Base-by-base conservation (phyloP, 2,113 vertebrate species). In the Stegastes partitus region DNA sequence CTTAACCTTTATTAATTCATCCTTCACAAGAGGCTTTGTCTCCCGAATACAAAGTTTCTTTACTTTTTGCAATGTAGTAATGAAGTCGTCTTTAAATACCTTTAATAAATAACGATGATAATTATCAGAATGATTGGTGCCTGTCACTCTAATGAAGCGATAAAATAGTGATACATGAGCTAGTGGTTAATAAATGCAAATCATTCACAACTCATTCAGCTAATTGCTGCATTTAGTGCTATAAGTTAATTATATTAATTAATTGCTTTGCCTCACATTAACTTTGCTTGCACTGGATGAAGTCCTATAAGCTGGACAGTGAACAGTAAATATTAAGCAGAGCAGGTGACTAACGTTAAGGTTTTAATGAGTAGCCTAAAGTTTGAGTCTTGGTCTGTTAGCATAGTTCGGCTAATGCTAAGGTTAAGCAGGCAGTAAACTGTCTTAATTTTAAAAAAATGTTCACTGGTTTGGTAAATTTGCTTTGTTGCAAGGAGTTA, bases 171-270 rank as follows among this genome's bases (percentile, higher is more conserved):
- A n/a, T n/a, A 63, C 12, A 82, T 37, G 53, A 47, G 26, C 44
- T 49, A 23, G 19, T 49, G n/a, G 57, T 31, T 53, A 64, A 65
- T 81, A 50, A 42, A 64, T 58, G 19, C 22, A 44, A 70, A 64
- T 71, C 26, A 25, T 58, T 26, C 28, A 57, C 59, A 75, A 55
- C 49, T 62, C 47, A 56, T 50, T 66, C 18, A n/a, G 15, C 19
- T 49, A 58, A 63, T 75, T 47, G 31, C 68, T 64, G 37, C 44
- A 1, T 77, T 47, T 56, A 49, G 51, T 34, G 21, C 16, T 56
- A 31, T 54, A 12, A 65, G 55, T 45, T 68, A 47, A 85, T 77
- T 63, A 73, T 63, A 14, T 67, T 42, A 18, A 70, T 67, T 55
- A 23, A 58, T 51, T 44, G 42, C 59, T 61, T 45, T 25, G 45